Base-by-base conservation (phyloP, 1,140 invertebrate genomes). In the Drosophila tristis region DNA sequence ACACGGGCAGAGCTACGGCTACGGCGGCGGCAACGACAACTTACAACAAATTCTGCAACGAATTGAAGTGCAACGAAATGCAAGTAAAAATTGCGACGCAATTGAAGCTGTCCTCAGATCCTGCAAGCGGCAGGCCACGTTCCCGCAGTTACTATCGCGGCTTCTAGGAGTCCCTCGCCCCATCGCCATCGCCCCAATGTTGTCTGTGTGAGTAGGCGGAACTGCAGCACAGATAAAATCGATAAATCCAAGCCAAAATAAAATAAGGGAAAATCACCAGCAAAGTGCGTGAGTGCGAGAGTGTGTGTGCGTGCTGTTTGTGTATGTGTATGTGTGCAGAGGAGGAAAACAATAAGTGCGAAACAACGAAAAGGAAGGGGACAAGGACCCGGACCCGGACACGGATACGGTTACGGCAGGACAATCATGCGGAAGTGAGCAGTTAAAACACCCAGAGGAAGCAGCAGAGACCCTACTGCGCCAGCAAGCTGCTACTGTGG, bases 231-330 rank as follows among this genome's bases (percentile, higher is more conserved):
- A 76, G 70, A 87, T 87, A 86, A 86, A 86, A 86, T 86, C 82
- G 85, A 86, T 86, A 86, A 86, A 86, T 86, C 81, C 81, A 80
- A 86, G 78, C 51, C 82, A 86, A 86, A 86, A 86, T 86, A 86
- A 87, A 74, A 80, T 77, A 73, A 78, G 68, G 68, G 81, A 81
- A 86, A 87, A 82, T 74, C 78, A 87, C 75, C 62, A 78, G 58
- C 60, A 58, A 75, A 71, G 73, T 59, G 54, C 55, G 77, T 56
- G 64, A 62, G 63, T 76, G 57, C 74, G 74, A 42, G 58, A 64
- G 53, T 13, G 49, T 45, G 42, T 6, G 31, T 8, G 20, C 42
- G 51, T 15, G 39, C 11, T 61, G 53, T 13, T 45, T 45, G 42
- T 26, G 43, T 4, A 26, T 11, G 26, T 44, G 51, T 15, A 11